These are phyloP conservation scores for Varroa destructor DNA, from an alignment of 1,140 invertebrate genomes.

Conservation along the genomic window DNA sequence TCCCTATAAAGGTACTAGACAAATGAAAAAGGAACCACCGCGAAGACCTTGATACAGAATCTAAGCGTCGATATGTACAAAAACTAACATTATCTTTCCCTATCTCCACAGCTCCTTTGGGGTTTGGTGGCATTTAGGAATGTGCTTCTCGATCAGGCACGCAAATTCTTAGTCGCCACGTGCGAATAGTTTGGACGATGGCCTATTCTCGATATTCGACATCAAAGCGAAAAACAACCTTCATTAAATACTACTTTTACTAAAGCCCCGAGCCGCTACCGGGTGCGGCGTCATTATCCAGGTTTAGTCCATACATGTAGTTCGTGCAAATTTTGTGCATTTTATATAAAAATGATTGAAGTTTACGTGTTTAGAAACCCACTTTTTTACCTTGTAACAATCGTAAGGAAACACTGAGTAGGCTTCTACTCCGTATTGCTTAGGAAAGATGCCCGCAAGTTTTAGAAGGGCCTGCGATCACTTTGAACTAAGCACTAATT, in stretches of 20 bases:
- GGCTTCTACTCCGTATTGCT: neutral
- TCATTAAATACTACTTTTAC: neutral
- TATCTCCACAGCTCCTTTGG: neutral
- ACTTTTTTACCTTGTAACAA: neutral
- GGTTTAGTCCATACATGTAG: neutral
- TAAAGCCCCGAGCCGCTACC: neutral
- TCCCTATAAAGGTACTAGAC: neutral
- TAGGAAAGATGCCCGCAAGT: slow-evolving; percentile 6
- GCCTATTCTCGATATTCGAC: neutral
- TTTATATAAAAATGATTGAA: too few species aligned
- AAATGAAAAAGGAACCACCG: neutral
- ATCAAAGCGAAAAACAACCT: neutral
- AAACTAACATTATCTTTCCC: slow-evolving; percentile 25
- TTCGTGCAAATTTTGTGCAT: neutral
- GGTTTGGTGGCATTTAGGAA: too few species aligned
- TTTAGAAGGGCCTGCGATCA: neutral
- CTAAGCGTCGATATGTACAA: neutral
- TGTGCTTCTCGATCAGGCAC: too few species aligned
- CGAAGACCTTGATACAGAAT: neutral
- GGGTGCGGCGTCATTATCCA: neutral
- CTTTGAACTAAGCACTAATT: slow-evolving; percentile 21
- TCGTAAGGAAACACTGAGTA: neutral
- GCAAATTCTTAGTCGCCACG: too few species aligned
- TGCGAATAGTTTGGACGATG: neutral
- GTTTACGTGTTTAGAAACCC: neutral